phyloP scores from a whole-genome alignment of 1,140 invertebrate genomes.

The Polypedilum vanderplanki region DNA sequence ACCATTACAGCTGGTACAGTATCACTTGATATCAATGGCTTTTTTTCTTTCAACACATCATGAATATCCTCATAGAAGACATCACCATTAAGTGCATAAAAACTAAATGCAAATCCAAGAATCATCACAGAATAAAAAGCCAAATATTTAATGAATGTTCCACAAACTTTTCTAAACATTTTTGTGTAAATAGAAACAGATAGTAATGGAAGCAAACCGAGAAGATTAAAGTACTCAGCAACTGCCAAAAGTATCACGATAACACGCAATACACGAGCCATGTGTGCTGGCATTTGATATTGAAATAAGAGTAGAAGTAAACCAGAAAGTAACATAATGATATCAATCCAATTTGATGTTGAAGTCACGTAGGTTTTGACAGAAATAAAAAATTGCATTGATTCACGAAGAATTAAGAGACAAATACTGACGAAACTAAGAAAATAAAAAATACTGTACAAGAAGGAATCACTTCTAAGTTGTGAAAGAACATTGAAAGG shows the following conservation, averaged over 20 bases:
- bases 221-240: constrained; percentile 63
- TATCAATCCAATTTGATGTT: constrained; percentile 64
- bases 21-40: not conserved
- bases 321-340: constrained; percentile 55
- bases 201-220: constrained; percentile 63
- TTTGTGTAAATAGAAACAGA: constrained; percentile 65
- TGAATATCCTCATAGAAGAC: not conserved
- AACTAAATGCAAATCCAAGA: constrained; percentile 70
- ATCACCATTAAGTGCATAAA: constrained; percentile 62
- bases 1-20: constrained; percentile 31
- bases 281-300: constrained; percentile 44
- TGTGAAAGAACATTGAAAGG: not conserved
- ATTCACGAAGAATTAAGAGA: constrained; percentile 56
- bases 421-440: constrained; percentile 48
- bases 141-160: constrained; percentile 70
- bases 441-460: constrained; percentile 38
- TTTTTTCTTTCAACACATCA: not conserved
- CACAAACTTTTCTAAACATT: constrained; percentile 67
- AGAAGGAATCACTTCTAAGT: not conserved
- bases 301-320: constrained; percentile 51
- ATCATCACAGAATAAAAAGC: constrained; percentile 71
- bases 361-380: constrained; percentile 55
- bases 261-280: constrained; percentile 50
- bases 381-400: constrained; percentile 59
- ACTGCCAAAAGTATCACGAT: constrained; percentile 62